phyloP scores from a whole-genome alignment of 1,140 invertebrate species.

The Lepidurus arcticus region DNA sequence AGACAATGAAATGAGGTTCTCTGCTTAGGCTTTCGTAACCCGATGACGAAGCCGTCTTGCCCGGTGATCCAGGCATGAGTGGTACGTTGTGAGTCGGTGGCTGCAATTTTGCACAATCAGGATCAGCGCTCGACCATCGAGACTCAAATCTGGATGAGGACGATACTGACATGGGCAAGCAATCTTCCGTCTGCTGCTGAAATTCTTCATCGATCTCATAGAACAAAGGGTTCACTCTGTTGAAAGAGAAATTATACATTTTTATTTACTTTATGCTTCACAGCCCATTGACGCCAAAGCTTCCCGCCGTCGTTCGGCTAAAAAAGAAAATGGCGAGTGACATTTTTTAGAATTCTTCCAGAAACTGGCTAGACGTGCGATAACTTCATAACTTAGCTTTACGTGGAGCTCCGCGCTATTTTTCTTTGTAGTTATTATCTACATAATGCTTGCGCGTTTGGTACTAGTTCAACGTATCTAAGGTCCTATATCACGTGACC shows the following conservation, averaged over 20 bases:
- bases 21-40: constrained; percentile 31
- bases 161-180: constrained; percentile 12
- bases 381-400: no score
- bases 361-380: no score
- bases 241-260: neutral
- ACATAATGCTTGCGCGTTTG: no score
- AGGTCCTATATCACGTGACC: no score
- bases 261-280: constrained; percentile 5
- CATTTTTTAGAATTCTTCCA: no score
- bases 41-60: constrained; percentile 31
- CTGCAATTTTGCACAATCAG: constrained; percentile 17
- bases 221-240: constrained; percentile 21
- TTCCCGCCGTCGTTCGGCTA: neutral
- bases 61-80: neutral
- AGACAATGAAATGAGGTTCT: constrained; percentile 13
- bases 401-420: no score
- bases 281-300: constrained; percentile 12
- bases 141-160: neutral
- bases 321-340: no score
- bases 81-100: neutral
- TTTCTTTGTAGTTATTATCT: no score
- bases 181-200: neutral
- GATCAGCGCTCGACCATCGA: constrained; percentile 1
- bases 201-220: constrained; percentile 13
- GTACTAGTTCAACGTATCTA: no score